These are phyloP conservation scores for Spea hammondii DNA, from an alignment of 2,797 vertebrate genomes.

Conservation along the genomic window DNA sequence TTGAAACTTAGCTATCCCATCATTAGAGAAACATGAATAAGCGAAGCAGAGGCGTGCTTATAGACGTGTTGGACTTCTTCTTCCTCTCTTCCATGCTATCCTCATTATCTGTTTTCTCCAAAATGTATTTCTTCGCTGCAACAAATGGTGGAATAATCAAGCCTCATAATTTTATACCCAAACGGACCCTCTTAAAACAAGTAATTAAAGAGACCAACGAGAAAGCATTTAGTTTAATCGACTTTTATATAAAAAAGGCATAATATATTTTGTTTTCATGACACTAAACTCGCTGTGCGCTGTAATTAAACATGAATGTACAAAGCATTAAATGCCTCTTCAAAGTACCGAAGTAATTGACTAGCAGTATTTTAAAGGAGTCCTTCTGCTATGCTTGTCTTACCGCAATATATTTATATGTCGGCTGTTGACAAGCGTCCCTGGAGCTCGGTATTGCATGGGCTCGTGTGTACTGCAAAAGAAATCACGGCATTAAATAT, in stretches of 20 bases:
- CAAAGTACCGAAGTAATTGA: constrained; percentile 25
- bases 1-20: too few relatives aligned
- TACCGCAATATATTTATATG: constrained; percentile 44
- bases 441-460: constrained; percentile 59
- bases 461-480: constrained; percentile 63
- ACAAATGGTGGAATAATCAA: too few relatives aligned
- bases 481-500: constrained; percentile 72
- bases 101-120: too few relatives aligned
- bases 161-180: background rate
- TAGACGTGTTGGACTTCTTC: too few relatives aligned
- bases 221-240: too few relatives aligned
- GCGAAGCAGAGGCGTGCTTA: too few relatives aligned
- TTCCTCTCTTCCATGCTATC: too few relatives aligned
- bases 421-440: constrained; percentile 50
- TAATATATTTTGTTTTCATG: background rate
- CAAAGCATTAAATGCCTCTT: constrained; percentile 22
- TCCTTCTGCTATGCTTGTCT: constrained; percentile 45
- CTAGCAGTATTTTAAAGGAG: constrained; percentile 37
- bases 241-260: too few relatives aligned
- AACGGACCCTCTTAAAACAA: background rate
- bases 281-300: background rate
- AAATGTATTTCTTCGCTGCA: too few relatives aligned
- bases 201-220: too few relatives aligned
- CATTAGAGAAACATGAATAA: too few relatives aligned
- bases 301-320: constrained; percentile 3